A percentile compares a stretch with the other conserved stretches of the same genome.
These are phyloP conservation scores for Ruditapes philippinarum DNA, from an alignment of 1,140 invertebrate species.

Conservation along the genomic window DNA sequence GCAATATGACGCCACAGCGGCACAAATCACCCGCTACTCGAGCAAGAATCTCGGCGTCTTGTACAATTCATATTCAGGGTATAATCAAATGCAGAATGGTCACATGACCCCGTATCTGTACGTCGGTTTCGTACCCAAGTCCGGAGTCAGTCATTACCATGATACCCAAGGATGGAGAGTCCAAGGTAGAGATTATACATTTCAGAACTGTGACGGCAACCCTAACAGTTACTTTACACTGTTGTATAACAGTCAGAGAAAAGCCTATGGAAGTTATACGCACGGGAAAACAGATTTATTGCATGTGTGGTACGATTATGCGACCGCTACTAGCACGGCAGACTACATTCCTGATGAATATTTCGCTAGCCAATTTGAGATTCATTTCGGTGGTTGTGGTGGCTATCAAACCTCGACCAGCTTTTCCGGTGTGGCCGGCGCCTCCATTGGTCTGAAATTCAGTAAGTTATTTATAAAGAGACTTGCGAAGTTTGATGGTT, in stretches of 20 bases:
- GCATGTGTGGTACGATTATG: slow-evolving; percentile 4
- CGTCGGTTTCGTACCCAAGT: slow-evolving; percentile 31
- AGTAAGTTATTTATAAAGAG: background rate
- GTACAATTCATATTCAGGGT: background rate
- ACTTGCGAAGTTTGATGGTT: too few species aligned
- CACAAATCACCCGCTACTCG: background rate
- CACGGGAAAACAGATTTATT: background rate
- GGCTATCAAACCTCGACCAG: background rate
- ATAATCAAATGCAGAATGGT: background rate
- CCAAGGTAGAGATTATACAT: background rate
- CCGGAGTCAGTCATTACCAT: background rate
- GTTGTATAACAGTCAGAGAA: background rate
- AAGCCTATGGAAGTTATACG: background rate
- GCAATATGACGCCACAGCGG: background rate
- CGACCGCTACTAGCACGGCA: background rate
- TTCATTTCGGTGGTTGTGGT: background rate
- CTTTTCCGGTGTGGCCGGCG: background rate
- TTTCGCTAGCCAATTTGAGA: background rate
- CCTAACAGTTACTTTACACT: slow-evolving; percentile 35
- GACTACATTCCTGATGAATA: background rate
- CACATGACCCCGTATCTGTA: slow-evolving; percentile 26
- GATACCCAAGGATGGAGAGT: slow-evolving; percentile 21
- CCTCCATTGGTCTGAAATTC: background rate
- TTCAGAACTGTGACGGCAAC: slow-evolving; percentile 34
- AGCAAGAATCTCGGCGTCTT: background rate